These are phyloP conservation scores for Torymus aiolomorphi DNA, from an alignment of 2,888 invertebrate genomes.

Conservation along the genomic window DNA sequence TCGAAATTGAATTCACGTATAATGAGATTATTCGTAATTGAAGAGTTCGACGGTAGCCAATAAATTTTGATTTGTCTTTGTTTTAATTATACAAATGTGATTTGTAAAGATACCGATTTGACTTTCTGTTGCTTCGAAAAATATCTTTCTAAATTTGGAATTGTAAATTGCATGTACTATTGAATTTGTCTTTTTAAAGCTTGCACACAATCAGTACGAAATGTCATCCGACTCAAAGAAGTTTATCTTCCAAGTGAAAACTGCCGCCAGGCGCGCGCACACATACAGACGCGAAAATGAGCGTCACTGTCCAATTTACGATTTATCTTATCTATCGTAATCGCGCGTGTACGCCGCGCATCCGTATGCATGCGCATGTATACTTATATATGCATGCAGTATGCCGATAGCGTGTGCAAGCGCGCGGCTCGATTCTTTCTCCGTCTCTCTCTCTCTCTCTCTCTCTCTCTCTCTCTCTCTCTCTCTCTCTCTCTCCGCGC, in stretches of 20 bases:
- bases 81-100: no score
- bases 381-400: constrained; percentile 35
- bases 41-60: no score
- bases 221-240: no score
- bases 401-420: constrained; percentile 60
- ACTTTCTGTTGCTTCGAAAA: no score
- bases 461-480: constrained; percentile 28
- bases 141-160: no score
- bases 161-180: no score
- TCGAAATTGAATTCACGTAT: no score
- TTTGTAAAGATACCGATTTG: no score
- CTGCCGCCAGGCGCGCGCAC: background rate
- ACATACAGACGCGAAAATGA: constrained; percentile 56
- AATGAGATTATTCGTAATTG: no score
- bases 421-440: constrained; percentile 30
- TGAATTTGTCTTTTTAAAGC: no score
- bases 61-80: no score
- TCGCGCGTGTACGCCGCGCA: constrained; percentile 32
- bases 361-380: constrained; percentile 53
- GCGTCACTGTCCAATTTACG: constrained; percentile 66
- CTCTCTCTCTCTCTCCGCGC: background rate
- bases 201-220: no score
- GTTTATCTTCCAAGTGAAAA: background rate
- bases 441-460: background rate
- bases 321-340: constrained; percentile 66